Base-by-base conservation (phyloP, 1,140 invertebrate species). In the Chrysoperla carnea region DNA sequence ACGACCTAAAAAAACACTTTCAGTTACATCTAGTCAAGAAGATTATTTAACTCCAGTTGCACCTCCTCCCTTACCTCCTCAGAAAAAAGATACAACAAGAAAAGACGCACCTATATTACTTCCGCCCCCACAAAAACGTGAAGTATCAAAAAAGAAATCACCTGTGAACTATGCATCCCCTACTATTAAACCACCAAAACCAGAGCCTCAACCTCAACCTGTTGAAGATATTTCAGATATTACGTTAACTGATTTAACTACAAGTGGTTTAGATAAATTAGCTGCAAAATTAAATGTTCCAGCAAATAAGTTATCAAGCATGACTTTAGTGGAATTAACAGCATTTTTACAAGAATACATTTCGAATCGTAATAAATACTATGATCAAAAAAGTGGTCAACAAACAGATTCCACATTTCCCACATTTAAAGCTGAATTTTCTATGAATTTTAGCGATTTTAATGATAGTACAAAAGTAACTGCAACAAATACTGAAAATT, bases 311-410 rank as follows among this genome's bases (percentile, higher is more conserved):
- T 60, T 90, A n/a, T 84, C 82, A 27, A 81, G 76, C 44, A 78
- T 88, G 74, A 89, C 84, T 0, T 60, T 90, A 36, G 81, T 84
- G 9, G 83, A 89, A 59, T 67, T 89, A 15, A 87, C 84, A 0
- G 73, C 77, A 43, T 83, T 81, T 58, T 64, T 88, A 7, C 73
- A 78, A 2, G 73, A 74, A 23, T 76, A 75, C 50, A 56, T 78
- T 44, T 23, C 17, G 5, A 71, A 72, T 42, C 56, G 59, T 12
- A 63, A 66, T 14, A 54, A 62, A 48, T 55, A 54, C 11, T 49
- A 45, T 7, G 42, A 44, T 38, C 57, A 61, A 9, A 41, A 47
- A 8, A 49, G 56, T 11, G 42, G 43, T 38, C 57, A 61, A 8
- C 40, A 47, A 8, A 49, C 56, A 8, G 55, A 58, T 35, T 46